A percentile compares a stretch with the other conserved stretches of the same genome.
These are phyloP conservation scores for Ptychadena robeensis DNA, from an alignment of 2,797 vertebrate species.

Conservation along the genomic window DNA sequence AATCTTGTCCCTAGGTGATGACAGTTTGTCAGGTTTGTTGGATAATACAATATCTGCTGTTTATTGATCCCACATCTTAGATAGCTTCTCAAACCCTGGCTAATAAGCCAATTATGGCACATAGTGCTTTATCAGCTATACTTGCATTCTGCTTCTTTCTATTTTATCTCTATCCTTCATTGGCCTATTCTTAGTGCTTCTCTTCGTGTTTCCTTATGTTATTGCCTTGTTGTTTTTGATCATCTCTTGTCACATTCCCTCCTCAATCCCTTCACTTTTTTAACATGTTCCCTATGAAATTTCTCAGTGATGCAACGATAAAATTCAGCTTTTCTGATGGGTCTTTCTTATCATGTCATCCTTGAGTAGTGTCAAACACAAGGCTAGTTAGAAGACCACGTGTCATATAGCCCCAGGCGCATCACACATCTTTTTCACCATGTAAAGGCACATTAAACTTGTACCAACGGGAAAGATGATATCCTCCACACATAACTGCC, in stretches of 20 bases:
- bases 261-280: not conserved
- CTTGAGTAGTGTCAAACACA: not conserved
- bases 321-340: not conserved
- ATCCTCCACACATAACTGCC: not conserved
- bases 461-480: not conserved
- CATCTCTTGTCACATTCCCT: not conserved
- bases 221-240: not conserved
- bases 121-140: not conserved
- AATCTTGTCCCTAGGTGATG: not conserved
- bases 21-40: slow-evolving; percentile 30
- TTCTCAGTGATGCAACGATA: not conserved
- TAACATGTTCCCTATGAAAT: not conserved
- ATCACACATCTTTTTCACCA: not conserved
- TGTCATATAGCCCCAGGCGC: not conserved
- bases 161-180: not conserved
- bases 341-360: not conserved
- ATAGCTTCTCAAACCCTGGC: not conserved
- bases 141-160: not conserved
- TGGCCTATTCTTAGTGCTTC: not conserved
- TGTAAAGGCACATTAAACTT: not conserved
- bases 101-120: slow-evolving; percentile 20
- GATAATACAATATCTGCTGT: not conserved
- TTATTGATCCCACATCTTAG: slow-evolving; percentile 21
- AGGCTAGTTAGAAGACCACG: not conserved
- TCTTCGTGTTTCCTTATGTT: not conserved